Evolutionary conservation across 2,888 invertebrate species (phyloP), one percentile per base, ranked within the genome.

Genomic region (Tipula confusa): DNA sequence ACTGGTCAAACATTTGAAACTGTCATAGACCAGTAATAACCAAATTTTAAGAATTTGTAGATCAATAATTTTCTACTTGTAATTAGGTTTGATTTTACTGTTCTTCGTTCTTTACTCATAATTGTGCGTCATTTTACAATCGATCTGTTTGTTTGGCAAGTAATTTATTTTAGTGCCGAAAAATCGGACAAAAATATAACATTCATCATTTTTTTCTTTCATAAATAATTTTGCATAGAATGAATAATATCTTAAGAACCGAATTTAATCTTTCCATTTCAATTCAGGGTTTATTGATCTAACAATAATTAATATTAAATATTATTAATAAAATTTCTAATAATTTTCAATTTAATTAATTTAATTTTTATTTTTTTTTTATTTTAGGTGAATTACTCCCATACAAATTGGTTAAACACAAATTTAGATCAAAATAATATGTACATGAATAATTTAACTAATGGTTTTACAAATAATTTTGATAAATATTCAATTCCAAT

Each of bases 391-490:
- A 87, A 87, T 86, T 87, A 86, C 86, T 86, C 86, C 83, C 87
- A 87, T 86, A 85, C 87, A 86, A 87, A 86, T 87, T 87, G 87
- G 87, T 86, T 87, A 84, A 86, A 85, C 85, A 85, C 85, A 84
- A 84, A 84, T 84, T 82, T 82, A 83, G 86, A 87, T 85, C 87
- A 86, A 86, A 87, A 86, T 85, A 64, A 64, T 64, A 86, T 87
- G 85, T 87, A 87, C 85, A 86, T 87, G 86, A 87, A 87, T 86
- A 87, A 86, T 85, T 85, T 87, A 86, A 85, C 87, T 85, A 87
- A 87, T 85, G 86, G 87, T 84, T 87, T 86, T 86, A 85, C 86
- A 85, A 87, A 86, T 85, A 87, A 85, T 85, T 86, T 85, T 85
- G 87, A 87, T 85, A 87, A 87, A 86, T 87, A 86, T 82, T 85